These are phyloP conservation scores for Thalassoma bifasciatum DNA, from an alignment of 2,113 vertebrate genomes.

Conservation along the genomic window DNA sequence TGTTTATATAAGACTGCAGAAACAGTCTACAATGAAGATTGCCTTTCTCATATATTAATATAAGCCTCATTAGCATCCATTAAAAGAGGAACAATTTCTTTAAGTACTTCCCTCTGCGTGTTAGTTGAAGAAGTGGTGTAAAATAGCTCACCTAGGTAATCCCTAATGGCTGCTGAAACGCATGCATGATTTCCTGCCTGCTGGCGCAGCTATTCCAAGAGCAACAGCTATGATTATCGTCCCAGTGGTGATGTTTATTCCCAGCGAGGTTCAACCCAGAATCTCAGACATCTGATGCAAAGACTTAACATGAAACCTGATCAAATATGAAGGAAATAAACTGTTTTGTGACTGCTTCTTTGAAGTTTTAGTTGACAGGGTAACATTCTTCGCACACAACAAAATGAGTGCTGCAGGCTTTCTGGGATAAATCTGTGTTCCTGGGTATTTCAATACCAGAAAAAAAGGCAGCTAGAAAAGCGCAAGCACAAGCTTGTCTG, in stretches of 20 bases:
- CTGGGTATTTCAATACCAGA: constrained; percentile 33
- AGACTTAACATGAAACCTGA: constrained; percentile 61
- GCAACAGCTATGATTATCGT: constrained; percentile 75
- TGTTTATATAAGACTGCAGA: constrained; percentile 22
- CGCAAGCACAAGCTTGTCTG: constrained; percentile 42
- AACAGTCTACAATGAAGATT: constrained; percentile 37
- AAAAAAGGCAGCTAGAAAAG: constrained; percentile 21
- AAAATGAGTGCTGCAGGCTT: constrained; percentile 36
- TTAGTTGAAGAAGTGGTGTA: constrained; percentile 53
- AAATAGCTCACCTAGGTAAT: constrained; percentile 77
- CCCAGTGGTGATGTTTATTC: constrained; percentile 69
- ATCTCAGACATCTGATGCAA: constrained; percentile 56
- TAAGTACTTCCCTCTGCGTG: constrained; percentile 56
- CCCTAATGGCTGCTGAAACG: constrained; percentile 76
- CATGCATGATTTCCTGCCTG: constrained; percentile 79
- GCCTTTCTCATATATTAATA: constrained; percentile 48
- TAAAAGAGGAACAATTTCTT: constrained; percentile 42
- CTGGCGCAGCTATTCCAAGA: constrained; percentile 80
- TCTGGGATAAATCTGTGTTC: constrained; percentile 29
- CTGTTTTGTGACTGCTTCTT: constrained; percentile 24
- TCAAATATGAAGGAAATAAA: constrained; percentile 53
- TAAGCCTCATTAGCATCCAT: constrained; percentile 46
- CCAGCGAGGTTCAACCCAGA: constrained; percentile 58
- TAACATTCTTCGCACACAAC: constrained; percentile 36
- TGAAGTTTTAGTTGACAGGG: constrained; percentile 36